Percentiles rank a stretch among this genome's conserved stretches.
phyloP scores from a whole-genome alignment of 2,113 vertebrate genomes.

The Plestiodon gilberti region DNA sequence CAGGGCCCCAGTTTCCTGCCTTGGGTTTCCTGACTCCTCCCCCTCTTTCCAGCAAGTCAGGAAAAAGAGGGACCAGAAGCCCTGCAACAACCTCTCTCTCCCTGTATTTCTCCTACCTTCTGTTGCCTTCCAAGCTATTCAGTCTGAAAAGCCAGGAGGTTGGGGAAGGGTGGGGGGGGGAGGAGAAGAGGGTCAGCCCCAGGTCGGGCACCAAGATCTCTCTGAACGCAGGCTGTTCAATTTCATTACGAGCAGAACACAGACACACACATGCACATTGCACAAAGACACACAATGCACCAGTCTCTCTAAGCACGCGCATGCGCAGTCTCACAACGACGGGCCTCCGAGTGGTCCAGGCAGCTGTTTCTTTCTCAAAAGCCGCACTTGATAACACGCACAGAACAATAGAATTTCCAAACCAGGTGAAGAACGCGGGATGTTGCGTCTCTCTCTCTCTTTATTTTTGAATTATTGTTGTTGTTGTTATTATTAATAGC shows the following conservation, averaged over 20 bases:
- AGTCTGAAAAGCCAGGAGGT: not conserved
- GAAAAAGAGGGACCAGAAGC: not conserved
- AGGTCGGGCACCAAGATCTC: not conserved
- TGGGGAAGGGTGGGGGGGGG: not conserved
- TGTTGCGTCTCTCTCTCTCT: not conserved
- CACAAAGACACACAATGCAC: not conserved
- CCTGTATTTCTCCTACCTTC: not conserved
- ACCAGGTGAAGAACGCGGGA: conserved; percentile 29
- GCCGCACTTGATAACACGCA: conserved; percentile 48
- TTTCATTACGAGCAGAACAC: not conserved
- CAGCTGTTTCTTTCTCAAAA: conserved; percentile 21
- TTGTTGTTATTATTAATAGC: not conserved
- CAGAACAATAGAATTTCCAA: conserved; percentile 39
- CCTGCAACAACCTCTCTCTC: not conserved
- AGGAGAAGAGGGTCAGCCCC: not conserved
- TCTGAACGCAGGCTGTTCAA: not conserved
- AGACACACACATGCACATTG: not conserved
- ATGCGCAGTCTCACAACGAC: not conserved
- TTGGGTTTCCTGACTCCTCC: not conserved
- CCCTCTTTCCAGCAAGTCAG: not conserved
- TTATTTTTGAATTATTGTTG: not conserved
- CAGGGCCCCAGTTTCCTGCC: not conserved
- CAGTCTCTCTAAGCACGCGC: not conserved
- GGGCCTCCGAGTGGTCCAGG: not conserved
- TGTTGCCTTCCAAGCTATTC: not conserved